Evolutionary conservation across 2,797 vertebrate genomes (phyloP).

Genomic region (Champsocephalus gunnari): DNA sequence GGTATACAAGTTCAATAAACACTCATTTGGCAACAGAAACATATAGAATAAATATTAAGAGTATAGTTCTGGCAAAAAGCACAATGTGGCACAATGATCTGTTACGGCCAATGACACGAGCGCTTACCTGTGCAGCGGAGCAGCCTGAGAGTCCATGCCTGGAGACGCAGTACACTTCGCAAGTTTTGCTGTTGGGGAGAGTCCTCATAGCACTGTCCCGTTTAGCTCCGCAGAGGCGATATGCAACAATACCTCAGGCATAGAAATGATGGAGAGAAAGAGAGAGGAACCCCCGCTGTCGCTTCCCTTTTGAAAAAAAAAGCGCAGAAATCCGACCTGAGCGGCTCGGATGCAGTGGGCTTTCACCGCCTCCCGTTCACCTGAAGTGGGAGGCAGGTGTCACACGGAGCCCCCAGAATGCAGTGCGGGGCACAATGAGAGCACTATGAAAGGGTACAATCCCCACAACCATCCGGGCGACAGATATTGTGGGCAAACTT

Average conservation of each 20-base stretch:
- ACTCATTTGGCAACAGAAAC: not conserved
- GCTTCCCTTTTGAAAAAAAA: conserved; percentile 63
- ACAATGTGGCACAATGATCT: too few relatives aligned
- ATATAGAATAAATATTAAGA: not conserved
- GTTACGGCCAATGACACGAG: not conserved
- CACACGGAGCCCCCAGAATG: conserved; percentile 84
- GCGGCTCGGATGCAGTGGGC: conserved; percentile 74
- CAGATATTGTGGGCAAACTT: conserved; percentile 81
- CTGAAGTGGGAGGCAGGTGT: conserved; percentile 82
- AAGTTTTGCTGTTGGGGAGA: conserved; percentile 83
- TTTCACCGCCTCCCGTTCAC: conserved; percentile 80
- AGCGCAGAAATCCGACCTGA: conserved; percentile 81
- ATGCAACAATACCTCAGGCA: conserved; percentile 79
- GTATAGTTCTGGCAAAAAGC: not conserved
- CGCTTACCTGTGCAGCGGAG: conserved; percentile 82
- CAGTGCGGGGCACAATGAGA: conserved; percentile 85
- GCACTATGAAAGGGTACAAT: conserved; percentile 82
- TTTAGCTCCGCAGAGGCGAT: conserved; percentile 78
- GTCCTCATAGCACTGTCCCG: conserved; percentile 86
- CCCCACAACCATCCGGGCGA: conserved; percentile 79
- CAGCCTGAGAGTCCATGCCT: conserved; percentile 69
- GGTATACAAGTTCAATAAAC: not conserved
- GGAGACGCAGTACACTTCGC: conserved; percentile 86
- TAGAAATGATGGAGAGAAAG: conserved; percentile 74
- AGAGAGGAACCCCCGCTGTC: conserved; percentile 72